Percentiles rank a stretch among this genome's conserved stretches.
Conservation (phyloP, 2,888 invertebrate genomes). For the Escarpia spicata region DNA sequence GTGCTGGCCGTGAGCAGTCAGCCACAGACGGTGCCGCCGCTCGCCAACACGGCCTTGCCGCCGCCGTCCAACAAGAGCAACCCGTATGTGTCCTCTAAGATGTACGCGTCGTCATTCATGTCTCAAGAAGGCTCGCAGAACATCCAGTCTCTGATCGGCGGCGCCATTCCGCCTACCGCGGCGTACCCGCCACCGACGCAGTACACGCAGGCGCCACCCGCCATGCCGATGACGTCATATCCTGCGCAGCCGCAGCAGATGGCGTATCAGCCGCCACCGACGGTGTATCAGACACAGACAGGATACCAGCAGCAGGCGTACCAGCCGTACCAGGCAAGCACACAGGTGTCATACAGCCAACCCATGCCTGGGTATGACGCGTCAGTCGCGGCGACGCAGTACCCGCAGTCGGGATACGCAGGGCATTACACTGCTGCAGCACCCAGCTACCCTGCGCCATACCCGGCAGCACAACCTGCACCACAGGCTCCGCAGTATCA, state of each 20-base stretch:
- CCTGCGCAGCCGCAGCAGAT: not conserved
- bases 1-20: not conserved
- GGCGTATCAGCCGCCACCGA: constrained; percentile 3
- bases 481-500: constrained; percentile 28
- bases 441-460: constrained; percentile 22
- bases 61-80: constrained; percentile 36
- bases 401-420: constrained; percentile 30
- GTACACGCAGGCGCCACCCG: not conserved
- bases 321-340: constrained; percentile 9
- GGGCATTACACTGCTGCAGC: constrained; percentile 21
- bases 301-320: constrained; percentile 21
- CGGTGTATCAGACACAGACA: not conserved
- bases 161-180: constrained; percentile 29
- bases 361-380: constrained; percentile 18
- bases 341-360: constrained; percentile 21
- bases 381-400: constrained; percentile 26
- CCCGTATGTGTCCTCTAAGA: constrained; percentile 58
- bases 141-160: constrained; percentile 58
- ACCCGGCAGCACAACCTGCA: constrained; percentile 31
- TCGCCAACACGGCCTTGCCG: not conserved
- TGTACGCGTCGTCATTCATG: constrained; percentile 62
- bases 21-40: constrained; percentile 18
- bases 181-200: constrained; percentile 8
- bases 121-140: constrained; percentile 59
- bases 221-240: not conserved